A percentile compares a stretch with the other conserved stretches of the same genome.
Conservation (phyloP, 1,140 invertebrate species). For the Bemisia tabaci region DNA sequence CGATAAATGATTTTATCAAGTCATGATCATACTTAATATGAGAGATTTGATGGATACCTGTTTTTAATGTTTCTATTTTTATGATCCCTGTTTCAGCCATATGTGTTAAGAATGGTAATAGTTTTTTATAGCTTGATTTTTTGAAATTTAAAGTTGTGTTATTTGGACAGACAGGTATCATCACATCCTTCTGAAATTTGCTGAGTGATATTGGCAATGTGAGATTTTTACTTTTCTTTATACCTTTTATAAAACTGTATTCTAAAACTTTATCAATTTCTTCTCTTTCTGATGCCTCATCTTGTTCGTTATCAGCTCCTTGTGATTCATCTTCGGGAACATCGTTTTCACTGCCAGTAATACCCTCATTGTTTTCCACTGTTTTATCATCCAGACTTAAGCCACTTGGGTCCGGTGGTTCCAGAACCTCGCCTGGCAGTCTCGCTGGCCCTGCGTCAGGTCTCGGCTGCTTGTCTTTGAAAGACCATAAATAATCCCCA, state of each 20-base stretch:
- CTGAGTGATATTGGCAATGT: background rate
- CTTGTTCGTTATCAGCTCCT: background rate
- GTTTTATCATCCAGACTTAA: background rate
- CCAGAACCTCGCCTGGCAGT: background rate
- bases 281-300: background rate
- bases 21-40: background rate
- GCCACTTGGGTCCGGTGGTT: background rate
- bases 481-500: background rate
- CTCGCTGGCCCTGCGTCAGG: background rate
- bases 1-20: background rate
- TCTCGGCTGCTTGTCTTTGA: background rate
- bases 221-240: background rate
- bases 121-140: background rate
- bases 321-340: background rate
- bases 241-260: background rate
- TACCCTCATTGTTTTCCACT: background rate
- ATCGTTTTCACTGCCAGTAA: background rate
- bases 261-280: background rate
- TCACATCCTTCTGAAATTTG: background rate
- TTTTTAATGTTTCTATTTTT: background rate
- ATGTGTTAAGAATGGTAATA: background rate
- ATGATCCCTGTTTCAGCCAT: background rate
- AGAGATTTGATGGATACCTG: background rate
- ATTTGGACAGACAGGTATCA: background rate
- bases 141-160: background rate